Base-by-base conservation (phyloP, 1,140 invertebrate genomes). In the Drosophila watanabei region DNA sequence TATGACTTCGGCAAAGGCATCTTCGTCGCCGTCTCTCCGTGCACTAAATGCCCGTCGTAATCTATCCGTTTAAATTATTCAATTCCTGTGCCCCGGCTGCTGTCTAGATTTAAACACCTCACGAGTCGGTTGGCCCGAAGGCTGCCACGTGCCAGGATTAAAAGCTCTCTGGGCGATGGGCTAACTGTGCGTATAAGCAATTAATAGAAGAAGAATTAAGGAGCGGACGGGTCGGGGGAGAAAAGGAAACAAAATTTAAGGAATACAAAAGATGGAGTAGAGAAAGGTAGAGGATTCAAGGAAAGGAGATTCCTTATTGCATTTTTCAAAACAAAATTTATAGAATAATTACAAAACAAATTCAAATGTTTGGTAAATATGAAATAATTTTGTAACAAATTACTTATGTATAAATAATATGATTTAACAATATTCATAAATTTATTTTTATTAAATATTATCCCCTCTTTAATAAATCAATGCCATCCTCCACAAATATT, bases 1-100 rank as follows among this genome's bases (percentile, higher is more conserved):
- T 61, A 73, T 73, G 56, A 54, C 24, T 35, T 37, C 1, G 35
- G 37, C 56, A 10, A 73, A 11, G 68, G 49, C 68, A 71, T 71
- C 62, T 62, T 20, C 52, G 14, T 56, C 52, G 5, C 20, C 52
- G 52, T 10, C n/a, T 35, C 32, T 35, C 32, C 49, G 10, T 37
- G 39, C 39, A 46, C 68, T 57, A 48, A 71, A 69, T 56, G 64
- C 33, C 64, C 13, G 24, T 6, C 71, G 46, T 73, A 75, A 61
- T 75, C 71, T 75, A 75, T 75, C 71, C 71, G 35, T 45, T 73
- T 75, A 61, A 75, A 75, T 75, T 75, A 75, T 75, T 75, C 69
- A 75, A 73, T 73, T 73, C 64, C 49, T 32, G 20, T 46, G 46
- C 46, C 37, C 46, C 69, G 32, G 37, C 54, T 73, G 54, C 68